Evolutionary conservation across 2,797 vertebrate species (phyloP).

Genomic region (Phoeniculus purpureus): DNA sequence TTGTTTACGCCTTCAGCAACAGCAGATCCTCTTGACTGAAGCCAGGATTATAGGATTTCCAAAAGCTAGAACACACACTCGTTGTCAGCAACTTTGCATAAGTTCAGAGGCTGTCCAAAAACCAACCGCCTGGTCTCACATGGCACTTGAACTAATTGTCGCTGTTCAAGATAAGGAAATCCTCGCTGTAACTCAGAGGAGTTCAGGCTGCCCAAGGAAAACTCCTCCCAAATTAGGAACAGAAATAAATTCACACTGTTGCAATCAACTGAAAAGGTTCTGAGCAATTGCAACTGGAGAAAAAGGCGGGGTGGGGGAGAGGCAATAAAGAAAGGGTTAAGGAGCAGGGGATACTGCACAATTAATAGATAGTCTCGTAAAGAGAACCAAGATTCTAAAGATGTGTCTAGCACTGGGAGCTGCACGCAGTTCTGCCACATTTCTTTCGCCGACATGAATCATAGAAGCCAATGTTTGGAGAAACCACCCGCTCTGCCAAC

Average conservation of each 20-base stretch:
- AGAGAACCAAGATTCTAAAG: background rate
- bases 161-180: constrained; percentile 27
- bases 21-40: constrained; percentile 61
- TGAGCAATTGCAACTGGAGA: background rate
- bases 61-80: constrained; percentile 51
- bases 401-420: background rate
- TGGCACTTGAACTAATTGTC: constrained; percentile 61
- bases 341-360: background rate
- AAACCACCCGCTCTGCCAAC: constrained; percentile 52
- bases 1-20: constrained; percentile 68
- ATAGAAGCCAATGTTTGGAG: constrained; percentile 61
- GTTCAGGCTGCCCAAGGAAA: constrained; percentile 26
- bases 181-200: background rate
- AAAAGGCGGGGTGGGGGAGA: background rate
- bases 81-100: constrained; percentile 57
- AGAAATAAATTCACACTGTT: constrained; percentile 2
- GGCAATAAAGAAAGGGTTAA: background rate
- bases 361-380: background rate
- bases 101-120: constrained; percentile 52
- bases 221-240: constrained; percentile 3
- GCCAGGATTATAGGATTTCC: constrained; percentile 69
- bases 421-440: background rate
- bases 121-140: constrained; percentile 21
- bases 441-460: background rate
- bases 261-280: background rate